Percentiles rank a stretch among this genome's conserved stretches.
Conservation (phyloP, 2,888 invertebrate species). For the Heteropelma amictum region DNA sequence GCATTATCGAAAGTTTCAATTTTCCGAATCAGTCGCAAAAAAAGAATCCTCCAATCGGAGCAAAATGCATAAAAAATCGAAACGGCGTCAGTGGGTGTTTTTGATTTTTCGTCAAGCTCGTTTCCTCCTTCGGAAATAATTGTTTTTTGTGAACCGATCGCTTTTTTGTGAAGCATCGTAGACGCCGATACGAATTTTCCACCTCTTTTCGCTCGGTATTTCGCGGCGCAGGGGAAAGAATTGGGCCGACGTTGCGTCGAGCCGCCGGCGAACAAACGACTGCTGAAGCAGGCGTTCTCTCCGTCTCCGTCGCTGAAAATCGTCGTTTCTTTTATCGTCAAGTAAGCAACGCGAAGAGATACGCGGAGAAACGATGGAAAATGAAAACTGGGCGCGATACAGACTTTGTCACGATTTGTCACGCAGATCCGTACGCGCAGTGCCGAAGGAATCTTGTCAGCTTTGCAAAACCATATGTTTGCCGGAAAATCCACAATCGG, state of each 20-base stretch:
- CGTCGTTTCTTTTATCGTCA: slow-evolving; percentile 81
- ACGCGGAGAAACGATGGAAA: neutral
- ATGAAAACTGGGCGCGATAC: neutral
- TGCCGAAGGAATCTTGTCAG: slow-evolving; percentile 83
- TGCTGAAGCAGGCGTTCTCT: slow-evolving; percentile 80
- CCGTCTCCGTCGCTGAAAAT: slow-evolving; percentile 82
- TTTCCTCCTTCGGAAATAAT: too few species aligned
- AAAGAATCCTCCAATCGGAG: too few species aligned
- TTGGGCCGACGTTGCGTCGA: slow-evolving; percentile 85
- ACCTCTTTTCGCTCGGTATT: slow-evolving; percentile 81
- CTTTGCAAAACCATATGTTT: slow-evolving; percentile 82
- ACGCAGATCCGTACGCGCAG: slow-evolving; percentile 80
- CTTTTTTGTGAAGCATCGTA: slow-evolving; percentile 77
- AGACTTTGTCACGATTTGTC: slow-evolving; percentile 58
- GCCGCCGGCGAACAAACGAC: slow-evolving; percentile 81
- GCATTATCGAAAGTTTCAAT: too few species aligned
- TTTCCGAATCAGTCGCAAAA: too few species aligned
- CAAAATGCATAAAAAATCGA: too few species aligned
- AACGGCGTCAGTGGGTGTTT: too few species aligned
- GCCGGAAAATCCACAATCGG: slow-evolving; percentile 80
- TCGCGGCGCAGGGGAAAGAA: slow-evolving; percentile 84
- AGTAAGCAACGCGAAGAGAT: slow-evolving; percentile 55
- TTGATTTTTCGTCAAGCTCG: too few species aligned
- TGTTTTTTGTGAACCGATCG: neutral
- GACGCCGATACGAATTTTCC: slow-evolving; percentile 84